Percentiles rank a stretch among this genome's conserved stretches.
Conservation (phyloP, 2,113 vertebrate species). For the Dicentrarchus labrax region DNA sequence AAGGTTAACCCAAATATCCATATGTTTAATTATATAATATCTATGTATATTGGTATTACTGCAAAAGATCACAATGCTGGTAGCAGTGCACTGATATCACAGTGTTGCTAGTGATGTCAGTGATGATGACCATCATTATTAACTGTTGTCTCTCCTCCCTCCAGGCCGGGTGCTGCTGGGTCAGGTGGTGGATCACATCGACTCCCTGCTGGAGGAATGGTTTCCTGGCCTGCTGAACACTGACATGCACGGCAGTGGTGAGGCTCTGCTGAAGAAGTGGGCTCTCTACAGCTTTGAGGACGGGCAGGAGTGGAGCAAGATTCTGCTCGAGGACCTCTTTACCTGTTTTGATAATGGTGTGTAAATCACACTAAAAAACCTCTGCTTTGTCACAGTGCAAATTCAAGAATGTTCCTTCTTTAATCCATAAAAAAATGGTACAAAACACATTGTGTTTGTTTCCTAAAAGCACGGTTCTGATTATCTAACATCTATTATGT, state of each 20-base stretch:
- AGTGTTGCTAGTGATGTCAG: background rate
- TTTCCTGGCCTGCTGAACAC: conserved; percentile 94
- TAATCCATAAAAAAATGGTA: background rate
- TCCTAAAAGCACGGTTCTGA: background rate
- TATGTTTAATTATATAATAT: background rate
- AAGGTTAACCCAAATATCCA: background rate
- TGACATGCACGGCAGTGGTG: conserved; percentile 93
- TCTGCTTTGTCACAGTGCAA: background rate
- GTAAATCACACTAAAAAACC: background rate
- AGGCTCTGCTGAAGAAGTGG: conserved; percentile 96
- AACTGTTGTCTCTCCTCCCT: background rate
- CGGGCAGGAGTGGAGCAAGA: conserved; percentile 89
- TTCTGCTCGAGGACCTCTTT: conserved; percentile 93
- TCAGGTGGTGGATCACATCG: conserved; percentile 96
- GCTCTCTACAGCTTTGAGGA: conserved; percentile 94
- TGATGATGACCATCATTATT: background rate
- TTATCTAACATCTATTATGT: background rate
- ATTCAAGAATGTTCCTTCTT: background rate
- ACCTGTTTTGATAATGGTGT: conserved; percentile 88
- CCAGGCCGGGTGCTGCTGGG: conserved; percentile 93
- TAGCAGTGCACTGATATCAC: background rate
- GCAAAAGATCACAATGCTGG: too few species aligned
- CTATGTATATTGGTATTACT: too few species aligned
- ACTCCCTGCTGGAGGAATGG: conserved; percentile 98
- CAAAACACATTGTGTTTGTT: background rate